These are phyloP conservation scores for Orthosia cruda DNA, from an alignment of 2,888 invertebrate species.

Conservation along the genomic window DNA sequence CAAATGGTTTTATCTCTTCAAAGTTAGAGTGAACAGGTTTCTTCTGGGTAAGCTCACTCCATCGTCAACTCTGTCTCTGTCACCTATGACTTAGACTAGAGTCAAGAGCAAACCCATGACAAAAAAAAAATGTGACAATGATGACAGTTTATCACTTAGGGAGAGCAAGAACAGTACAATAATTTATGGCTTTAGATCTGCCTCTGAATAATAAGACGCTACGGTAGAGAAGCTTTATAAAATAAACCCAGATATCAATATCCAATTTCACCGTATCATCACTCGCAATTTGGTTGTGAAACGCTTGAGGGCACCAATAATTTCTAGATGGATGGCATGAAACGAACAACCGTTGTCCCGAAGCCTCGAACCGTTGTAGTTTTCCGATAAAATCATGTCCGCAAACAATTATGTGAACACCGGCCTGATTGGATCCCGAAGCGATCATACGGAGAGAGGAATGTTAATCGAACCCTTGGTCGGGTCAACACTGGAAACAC, in stretches of 20 bases:
- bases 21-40: no score
- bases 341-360: constrained; percentile 65
- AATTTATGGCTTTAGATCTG: neutral
- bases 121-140: no score
- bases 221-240: neutral
- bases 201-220: neutral
- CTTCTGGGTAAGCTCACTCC: no score
- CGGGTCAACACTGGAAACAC: constrained; percentile 75
- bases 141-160: constrained; percentile 6
- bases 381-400: constrained; percentile 85
- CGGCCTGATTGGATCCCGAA: constrained; percentile 85
- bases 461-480: constrained; percentile 86
- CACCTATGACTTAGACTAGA: no score
- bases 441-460: constrained; percentile 84
- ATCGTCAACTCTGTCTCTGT: no score
- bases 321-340: constrained; percentile 66
- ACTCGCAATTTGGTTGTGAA: constrained; percentile 50
- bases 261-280: constrained; percentile 38
- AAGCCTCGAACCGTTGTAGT: constrained; percentile 67
- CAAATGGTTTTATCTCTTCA: constrained; percentile 39
- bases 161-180: neutral
- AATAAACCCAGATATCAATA: constrained; percentile 39
- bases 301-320: constrained; percentile 57
- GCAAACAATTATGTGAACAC: constrained; percentile 87
- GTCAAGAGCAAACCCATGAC: no score